Percentiles rank a stretch among this genome's conserved stretches.
These are phyloP conservation scores for Allacma fusca DNA, from an alignment of 2,888 invertebrate species.

Conservation along the genomic window DNA sequence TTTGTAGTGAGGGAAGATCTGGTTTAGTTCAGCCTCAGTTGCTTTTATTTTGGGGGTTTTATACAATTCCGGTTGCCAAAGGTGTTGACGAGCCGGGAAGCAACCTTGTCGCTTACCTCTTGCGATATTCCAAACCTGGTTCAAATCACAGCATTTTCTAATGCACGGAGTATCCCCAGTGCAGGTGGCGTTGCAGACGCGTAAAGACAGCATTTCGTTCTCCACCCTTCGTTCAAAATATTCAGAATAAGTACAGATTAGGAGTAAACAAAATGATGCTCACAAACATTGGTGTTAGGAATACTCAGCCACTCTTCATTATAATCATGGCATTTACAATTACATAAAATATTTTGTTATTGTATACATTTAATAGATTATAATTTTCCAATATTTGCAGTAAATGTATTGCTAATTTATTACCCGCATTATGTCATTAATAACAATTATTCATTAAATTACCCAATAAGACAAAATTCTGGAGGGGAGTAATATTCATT, in stretches of 20 bases:
- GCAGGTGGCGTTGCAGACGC: slow-evolving; percentile 55
- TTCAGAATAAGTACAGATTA: not conserved
- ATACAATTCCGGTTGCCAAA: slow-evolving; percentile 55
- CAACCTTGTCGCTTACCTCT: slow-evolving; percentile 48
- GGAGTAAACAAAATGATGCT: too few relatives aligned
- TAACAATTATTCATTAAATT: not conserved
- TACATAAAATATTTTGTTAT: not conserved
- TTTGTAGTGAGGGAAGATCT: slow-evolving; percentile 49
- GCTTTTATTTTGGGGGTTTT: slow-evolving; percentile 38
- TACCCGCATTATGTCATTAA: too few relatives aligned
- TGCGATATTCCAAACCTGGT: slow-evolving; percentile 55
- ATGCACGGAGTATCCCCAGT: slow-evolving; percentile 52
- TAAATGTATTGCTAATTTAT: too few relatives aligned
- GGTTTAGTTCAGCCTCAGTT: slow-evolving; percentile 18
- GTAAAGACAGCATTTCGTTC: not conserved
- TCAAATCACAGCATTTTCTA: slow-evolving; percentile 58
- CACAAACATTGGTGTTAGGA: too few relatives aligned
- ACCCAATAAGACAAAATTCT: slow-evolving; percentile 57
- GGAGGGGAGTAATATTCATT: slow-evolving; percentile 54
- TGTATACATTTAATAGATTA: too few relatives aligned
- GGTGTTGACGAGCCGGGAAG: slow-evolving; percentile 42
- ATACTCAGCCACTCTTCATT: too few relatives aligned
- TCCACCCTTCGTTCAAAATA: too few relatives aligned
- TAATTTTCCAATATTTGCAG: too few relatives aligned
- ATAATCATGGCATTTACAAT: too few relatives aligned